Percentiles rank a stretch among this genome's conserved stretches.
Conservation (phyloP, 2,113 vertebrate species). For the Petrocephalus zakoni region DNA sequence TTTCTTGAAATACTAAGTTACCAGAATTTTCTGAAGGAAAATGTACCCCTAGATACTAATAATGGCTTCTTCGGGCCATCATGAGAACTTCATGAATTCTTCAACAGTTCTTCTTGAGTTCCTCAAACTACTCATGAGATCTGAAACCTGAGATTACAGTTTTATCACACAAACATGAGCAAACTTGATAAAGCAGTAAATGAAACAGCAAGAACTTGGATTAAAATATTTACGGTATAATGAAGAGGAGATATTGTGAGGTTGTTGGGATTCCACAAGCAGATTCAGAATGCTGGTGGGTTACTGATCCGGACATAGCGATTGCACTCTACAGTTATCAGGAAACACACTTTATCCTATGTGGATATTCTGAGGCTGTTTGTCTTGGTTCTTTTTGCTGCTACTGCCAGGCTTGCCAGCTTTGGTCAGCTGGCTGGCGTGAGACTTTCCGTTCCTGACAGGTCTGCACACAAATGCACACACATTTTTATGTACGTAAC, state of each 20-base stretch:
- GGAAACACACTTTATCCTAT: background rate
- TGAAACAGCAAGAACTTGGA: background rate
- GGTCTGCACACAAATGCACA: too few relatives aligned
- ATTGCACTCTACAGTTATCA: background rate
- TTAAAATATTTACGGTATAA: background rate
- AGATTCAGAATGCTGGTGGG: background rate
- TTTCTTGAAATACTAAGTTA: background rate
- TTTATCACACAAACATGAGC: background rate
- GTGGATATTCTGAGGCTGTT: background rate
- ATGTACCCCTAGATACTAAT: background rate
- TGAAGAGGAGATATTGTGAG: background rate
- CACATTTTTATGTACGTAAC: too few relatives aligned
- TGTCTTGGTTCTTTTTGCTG: background rate
- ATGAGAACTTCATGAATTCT: background rate
- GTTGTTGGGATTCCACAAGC: background rate
- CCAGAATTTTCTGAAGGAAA: background rate
- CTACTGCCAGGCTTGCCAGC: too few relatives aligned
- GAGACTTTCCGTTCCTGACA: too few relatives aligned
- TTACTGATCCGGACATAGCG: background rate
- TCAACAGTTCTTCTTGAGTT: background rate
- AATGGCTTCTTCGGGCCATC: background rate
- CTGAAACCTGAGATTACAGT: background rate
- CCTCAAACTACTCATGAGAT: background rate
- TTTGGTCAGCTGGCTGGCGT: too few relatives aligned
- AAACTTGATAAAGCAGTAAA: background rate